A percentile compares a stretch with the other conserved stretches of the same genome.
Evolutionary conservation across 2,113 vertebrate species (phyloP).

Genomic region (Syngnathus floridae): DNA sequence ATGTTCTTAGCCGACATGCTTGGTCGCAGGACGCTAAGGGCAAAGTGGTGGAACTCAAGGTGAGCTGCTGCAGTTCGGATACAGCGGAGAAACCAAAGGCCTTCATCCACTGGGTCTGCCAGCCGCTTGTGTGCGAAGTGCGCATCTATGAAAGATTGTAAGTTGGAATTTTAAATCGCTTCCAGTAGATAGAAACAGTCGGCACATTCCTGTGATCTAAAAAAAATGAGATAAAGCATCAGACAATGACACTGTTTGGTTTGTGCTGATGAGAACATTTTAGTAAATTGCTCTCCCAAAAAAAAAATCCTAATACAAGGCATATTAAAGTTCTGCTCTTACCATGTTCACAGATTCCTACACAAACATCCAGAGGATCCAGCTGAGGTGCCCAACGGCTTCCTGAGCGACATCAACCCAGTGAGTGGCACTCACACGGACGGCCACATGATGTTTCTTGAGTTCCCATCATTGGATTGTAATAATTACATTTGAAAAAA

Average conservation of each 20-base stretch:
- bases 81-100: conserved; percentile 87
- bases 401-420: conserved; percentile 87
- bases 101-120: conserved; percentile 96
- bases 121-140: conserved; percentile 83
- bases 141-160: conserved; percentile 92
- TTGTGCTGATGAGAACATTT: no score
- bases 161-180: conserved; percentile 57
- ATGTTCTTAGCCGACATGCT: not conserved
- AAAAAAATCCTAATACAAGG: not conserved
- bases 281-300: no score
- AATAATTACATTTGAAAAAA: not conserved
- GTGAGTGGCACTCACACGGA: conserved; percentile 70
- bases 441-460: not conserved
- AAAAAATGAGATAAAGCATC: not conserved
- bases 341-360: conserved; percentile 73
- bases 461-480: not conserved
- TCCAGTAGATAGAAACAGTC: not conserved
- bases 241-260: no score
- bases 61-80: conserved; percentile 75
- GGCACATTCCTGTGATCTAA: not conserved
- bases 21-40: conserved; percentile 72
- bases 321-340: not conserved
- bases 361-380: conserved; percentile 94
- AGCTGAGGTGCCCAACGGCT: conserved; percentile 84
- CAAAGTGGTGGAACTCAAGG: conserved; percentile 79